Base-by-base conservation (phyloP, 53 echinoderm and acorn worm genomes). In the Mesocentrotus franciscanus region DNA sequence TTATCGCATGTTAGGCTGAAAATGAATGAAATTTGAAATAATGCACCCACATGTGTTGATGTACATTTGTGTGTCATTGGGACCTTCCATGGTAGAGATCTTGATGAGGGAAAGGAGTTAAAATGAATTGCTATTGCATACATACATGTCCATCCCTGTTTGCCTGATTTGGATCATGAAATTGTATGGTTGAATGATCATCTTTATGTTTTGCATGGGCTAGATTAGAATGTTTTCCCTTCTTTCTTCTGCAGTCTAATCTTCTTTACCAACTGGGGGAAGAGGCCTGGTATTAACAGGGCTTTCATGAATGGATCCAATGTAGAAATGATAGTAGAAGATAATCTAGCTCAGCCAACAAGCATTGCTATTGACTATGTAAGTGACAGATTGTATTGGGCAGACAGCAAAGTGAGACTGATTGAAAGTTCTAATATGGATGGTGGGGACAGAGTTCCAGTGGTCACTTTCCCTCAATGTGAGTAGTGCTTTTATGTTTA, bases 281-380 rank as follows among this genome's bases (percentile, higher is more conserved):
- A 16, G 4, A 56, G 56, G 0, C 96, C 97, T 13, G 60, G 42
- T 29, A 95, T 98, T 16, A 62, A 92, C 13, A 87, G 90, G 10
- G 96, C 97, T 14, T 57, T 84, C 42, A 95, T 97, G 96, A 95
- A 97, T n/a, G 98, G 98, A 2, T 66, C 61, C 0, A 34, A 92
- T 56, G 35, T 92, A 8, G 24, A n/a, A 35, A 71, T 89, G 2
- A 84, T 97, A 8, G 95, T 91, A 56, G 66, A 90, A 2, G 78
- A 95, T 0, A 62, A 95, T 57, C 39, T 98, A 39, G 94, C 91
- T 16, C 97, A 96, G 92, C 98, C 99, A 8, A 96, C 96, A 10
- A 96, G 99, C 26, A 93, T 99, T 66, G 98, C 99, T n/a, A 33
- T 99, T 42, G 99, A 99, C 61, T 97, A 95, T 92, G 84, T 84